Evolutionary conservation across 1,140 invertebrate species (phyloP).

Genomic region (Drosophila mojavensis): DNA sequence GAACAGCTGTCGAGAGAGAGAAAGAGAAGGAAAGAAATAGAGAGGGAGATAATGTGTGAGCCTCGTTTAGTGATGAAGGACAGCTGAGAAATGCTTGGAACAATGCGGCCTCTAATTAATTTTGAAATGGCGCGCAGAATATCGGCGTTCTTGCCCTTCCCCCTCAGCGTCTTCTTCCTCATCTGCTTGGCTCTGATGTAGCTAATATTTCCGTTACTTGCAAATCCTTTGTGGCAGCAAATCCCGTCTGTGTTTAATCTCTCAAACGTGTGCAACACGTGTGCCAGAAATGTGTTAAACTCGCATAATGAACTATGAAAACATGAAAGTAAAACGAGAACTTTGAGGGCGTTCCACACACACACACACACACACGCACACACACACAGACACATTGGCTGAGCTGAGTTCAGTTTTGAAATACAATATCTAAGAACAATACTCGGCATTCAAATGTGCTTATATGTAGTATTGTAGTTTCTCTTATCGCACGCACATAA

Average conservation of each 20-base stretch:
- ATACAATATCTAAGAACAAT: slow-evolving; percentile 47
- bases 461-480: slow-evolving; percentile 28
- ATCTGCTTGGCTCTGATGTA: slow-evolving; percentile 13
- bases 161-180: background rate
- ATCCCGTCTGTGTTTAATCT: slow-evolving; percentile 40
- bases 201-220: slow-evolving; percentile 52
- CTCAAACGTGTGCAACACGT: slow-evolving; percentile 61
- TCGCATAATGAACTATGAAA: slow-evolving; percentile 56
- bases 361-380: slow-evolving; percentile 15
- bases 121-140: slow-evolving; percentile 19
- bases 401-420: slow-evolving; percentile 32
- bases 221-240: slow-evolving; percentile 35
- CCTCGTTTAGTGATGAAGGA: background rate
- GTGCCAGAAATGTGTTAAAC: slow-evolving; percentile 51
- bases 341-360: slow-evolving; percentile 40
- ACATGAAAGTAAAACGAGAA: slow-evolving; percentile 53
- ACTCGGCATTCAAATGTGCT: slow-evolving; percentile 37
- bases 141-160: background rate
- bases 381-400: background rate
- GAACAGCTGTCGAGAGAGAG: slow-evolving; percentile 37
- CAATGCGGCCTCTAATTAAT: slow-evolving; percentile 34
- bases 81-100: slow-evolving; percentile 25
- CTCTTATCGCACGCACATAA: slow-evolving; percentile 49
- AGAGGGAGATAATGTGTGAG: background rate
- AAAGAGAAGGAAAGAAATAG: background rate